These are phyloP conservation scores for Chelmon rostratus DNA, from an alignment of 2,797 vertebrate species.

Conservation along the genomic window DNA sequence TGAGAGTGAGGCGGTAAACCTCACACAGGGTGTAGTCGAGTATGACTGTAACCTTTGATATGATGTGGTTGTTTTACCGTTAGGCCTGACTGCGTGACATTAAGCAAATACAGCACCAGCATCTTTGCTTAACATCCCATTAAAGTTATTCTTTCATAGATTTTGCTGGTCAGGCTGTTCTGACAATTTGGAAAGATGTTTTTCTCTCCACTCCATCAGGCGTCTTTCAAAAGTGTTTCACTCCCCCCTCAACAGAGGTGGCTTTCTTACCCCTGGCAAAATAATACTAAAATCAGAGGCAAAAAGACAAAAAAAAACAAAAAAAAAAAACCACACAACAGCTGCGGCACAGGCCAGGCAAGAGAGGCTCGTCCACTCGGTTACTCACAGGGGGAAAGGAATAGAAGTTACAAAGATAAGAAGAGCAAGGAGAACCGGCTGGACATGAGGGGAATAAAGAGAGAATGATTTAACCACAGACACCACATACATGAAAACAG, in stretches of 20 bases:
- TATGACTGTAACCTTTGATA: conserved; percentile 5
- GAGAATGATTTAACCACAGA: conserved; percentile 80
- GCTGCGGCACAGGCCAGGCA: conserved; percentile 87
- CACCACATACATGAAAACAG: conserved; percentile 52
- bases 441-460: conserved; percentile 92
- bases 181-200: conserved; percentile 9
- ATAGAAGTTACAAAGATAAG: conserved; percentile 97
- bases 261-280: conserved; percentile 73
- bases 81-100: conserved; percentile 4
- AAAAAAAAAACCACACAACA: conserved; percentile 78
- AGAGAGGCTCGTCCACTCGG: conserved; percentile 76
- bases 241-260: conserved; percentile 53
- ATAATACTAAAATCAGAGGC: conserved; percentile 57
- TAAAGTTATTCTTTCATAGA: background rate
- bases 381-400: conserved; percentile 98
- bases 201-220: conserved; percentile 58
- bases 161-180: background rate
- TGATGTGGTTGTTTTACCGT: conserved; percentile 34
- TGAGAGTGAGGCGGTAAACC: conserved; percentile 57
- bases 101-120: background rate
- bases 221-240: conserved; percentile 77
- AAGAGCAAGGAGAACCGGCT: conserved; percentile 95
- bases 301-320: conserved; percentile 46
- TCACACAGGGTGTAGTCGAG: conserved; percentile 34
- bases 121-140: conserved; percentile 4